Percentiles rank a stretch among this genome's conserved stretches.
Evolutionary conservation across 2,797 vertebrate species (phyloP).

Genomic region (Takifugu ocellatus): DNA sequence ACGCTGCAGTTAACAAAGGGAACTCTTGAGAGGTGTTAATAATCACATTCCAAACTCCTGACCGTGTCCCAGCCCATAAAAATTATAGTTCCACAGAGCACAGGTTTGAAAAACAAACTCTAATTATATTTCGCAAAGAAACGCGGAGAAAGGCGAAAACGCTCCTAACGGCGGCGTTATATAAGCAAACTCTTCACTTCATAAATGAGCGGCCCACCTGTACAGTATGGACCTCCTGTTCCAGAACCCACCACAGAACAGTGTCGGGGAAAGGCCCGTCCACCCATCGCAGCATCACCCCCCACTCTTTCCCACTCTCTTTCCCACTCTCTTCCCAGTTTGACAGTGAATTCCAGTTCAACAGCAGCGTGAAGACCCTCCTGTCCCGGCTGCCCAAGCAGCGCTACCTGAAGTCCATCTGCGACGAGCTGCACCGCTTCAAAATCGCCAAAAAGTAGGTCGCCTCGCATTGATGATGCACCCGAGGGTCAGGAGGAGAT

Average conservation of each 20-base stretch:
- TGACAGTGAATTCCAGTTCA: conserved; percentile 86
- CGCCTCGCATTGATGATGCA: too few relatives aligned
- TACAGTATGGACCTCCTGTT: conserved; percentile 11
- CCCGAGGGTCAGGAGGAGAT: too few relatives aligned
- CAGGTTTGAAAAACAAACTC: conserved; percentile 23
- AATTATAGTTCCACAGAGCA: conserved; percentile 17
- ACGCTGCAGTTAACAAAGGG: conserved; percentile 44
- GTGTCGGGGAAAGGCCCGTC: background rate
- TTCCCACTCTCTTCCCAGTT: conserved; percentile 67
- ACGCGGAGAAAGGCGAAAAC: conserved; percentile 38
- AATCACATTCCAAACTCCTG: conserved; percentile 65
- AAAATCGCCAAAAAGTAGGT: conserved; percentile 83
- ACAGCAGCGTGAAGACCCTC: conserved; percentile 88
- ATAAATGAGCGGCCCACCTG: conserved; percentile 53
- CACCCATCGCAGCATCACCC: conserved; percentile 7
- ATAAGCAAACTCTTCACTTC: conserved; percentile 40
- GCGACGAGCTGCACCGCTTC: conserved; percentile 91
- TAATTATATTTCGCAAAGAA: conserved; percentile 50
- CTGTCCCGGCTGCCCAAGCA: conserved; percentile 90
- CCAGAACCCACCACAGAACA: conserved; percentile 28
- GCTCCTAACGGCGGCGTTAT: conserved; percentile 35
- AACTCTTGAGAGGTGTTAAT: conserved; percentile 57
- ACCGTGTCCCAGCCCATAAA: conserved; percentile 39
- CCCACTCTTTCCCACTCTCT: background rate
- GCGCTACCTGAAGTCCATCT: conserved; percentile 91